Evolutionary conservation across 64 coral and sea anemone genomes (phyloP).

Genomic region (Stichodactyla helianthus): DNA sequence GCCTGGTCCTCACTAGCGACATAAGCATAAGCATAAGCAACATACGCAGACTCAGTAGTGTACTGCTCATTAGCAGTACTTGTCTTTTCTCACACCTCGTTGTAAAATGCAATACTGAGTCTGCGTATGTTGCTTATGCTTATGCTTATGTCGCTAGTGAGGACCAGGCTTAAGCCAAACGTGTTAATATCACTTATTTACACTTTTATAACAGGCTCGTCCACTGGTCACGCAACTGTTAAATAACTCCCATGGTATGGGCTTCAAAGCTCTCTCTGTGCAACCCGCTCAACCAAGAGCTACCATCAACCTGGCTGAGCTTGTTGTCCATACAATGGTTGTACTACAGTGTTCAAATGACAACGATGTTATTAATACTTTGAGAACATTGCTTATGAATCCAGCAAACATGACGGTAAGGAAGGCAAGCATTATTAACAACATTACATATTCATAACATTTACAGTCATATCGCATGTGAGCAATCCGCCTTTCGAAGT

Average conservation of each 20-base stretch:
- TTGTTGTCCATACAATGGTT: slow-evolving; percentile 41
- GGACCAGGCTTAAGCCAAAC: no score
- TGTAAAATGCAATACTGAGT: no score
- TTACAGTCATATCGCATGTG: neutral
- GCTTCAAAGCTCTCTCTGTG: neutral
- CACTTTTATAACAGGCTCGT: neutral
- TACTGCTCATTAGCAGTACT: no score
- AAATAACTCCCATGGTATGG: slow-evolving; percentile 30
- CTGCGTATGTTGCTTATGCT: no score
- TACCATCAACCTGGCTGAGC: slow-evolving; percentile 29
- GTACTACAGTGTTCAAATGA: slow-evolving; percentile 40
- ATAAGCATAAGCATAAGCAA: no score
- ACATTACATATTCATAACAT: neutral
- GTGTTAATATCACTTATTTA: neutral
- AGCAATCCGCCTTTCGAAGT: neutral
- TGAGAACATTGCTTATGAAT: slow-evolving; percentile 32
- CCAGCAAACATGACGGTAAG: slow-evolving; percentile 44
- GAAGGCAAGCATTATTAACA: neutral
- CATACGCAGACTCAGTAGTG: no score
- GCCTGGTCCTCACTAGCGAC: no score
- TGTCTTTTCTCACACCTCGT: no score
- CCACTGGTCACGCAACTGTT: slow-evolving; percentile 35
- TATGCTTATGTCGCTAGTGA: no score
- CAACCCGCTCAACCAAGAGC: slow-evolving; percentile 20
- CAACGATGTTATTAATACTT: slow-evolving; percentile 21